Conservation (phyloP, 2,113 vertebrate genomes). For the Crocuta crocuta region DNA sequence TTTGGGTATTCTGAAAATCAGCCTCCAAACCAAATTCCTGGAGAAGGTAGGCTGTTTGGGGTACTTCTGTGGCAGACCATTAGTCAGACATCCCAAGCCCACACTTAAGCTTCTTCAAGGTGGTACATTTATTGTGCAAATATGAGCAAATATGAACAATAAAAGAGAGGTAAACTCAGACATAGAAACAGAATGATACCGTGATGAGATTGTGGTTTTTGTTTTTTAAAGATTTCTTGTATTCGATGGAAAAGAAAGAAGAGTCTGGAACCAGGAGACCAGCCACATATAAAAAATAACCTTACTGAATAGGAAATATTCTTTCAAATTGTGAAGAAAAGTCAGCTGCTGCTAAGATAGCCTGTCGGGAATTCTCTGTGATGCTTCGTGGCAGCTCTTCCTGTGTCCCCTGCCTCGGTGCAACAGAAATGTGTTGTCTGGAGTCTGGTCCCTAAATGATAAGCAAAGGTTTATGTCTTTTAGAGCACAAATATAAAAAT, state of each 20-base stretch:
- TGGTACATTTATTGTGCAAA: not conserved
- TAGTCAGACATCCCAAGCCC: not conserved
- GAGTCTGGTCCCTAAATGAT: not conserved
- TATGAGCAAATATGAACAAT: not conserved
- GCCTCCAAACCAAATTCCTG: not conserved
- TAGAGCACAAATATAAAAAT: constrained; percentile 26
- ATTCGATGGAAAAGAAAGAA: not conserved
- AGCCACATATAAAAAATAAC: not conserved
- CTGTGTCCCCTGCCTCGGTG: accelerated
- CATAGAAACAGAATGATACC: not conserved
- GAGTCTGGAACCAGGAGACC: not conserved
- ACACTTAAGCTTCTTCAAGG: not conserved
- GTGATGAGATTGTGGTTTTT: not conserved
- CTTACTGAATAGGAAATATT: not conserved
- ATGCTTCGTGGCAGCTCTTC: not conserved
- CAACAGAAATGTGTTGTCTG: not conserved
- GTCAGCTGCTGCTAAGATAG: not conserved
- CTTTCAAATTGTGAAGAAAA: not conserved
- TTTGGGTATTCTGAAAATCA: not conserved
- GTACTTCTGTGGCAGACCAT: not conserved
- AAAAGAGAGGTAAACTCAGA: not conserved
- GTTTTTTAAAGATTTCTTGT: not conserved
- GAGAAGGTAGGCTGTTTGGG: not conserved
- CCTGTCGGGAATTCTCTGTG: accelerated
- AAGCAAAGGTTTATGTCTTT: constrained; percentile 33